phyloP scores from a whole-genome alignment of 2,113 vertebrate genomes.

The Tamias sibiricus region DNA sequence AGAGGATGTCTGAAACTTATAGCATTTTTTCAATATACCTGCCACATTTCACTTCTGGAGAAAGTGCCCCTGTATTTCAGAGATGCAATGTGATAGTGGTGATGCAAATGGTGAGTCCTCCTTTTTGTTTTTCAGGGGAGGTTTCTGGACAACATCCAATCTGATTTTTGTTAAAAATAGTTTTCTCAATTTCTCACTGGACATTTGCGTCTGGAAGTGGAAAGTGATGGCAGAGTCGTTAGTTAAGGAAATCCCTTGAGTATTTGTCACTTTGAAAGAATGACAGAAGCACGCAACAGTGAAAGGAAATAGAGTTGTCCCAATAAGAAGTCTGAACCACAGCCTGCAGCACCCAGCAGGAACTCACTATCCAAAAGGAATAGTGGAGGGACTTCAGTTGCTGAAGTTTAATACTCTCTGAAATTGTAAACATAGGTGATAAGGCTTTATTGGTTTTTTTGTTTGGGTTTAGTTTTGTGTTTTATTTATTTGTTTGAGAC shows the following conservation, averaged over 20 bases:
- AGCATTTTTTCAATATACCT: neutral
- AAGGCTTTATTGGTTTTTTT: neutral
- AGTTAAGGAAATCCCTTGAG: neutral
- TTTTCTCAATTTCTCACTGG: neutral
- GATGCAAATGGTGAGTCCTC: neutral
- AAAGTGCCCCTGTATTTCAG: neutral
- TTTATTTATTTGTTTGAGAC: neutral
- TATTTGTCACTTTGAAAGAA: neutral
- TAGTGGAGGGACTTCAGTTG: no score
- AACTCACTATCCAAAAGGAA: neutral
- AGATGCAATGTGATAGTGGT: neutral
- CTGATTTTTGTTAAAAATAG: neutral
- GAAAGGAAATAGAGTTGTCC: neutral
- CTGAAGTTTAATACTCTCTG: neutral
- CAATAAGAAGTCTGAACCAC: neutral
- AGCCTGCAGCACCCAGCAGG: neutral
- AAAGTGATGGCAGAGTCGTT: neutral
- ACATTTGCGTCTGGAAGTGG: neutral
- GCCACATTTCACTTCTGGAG: neutral
- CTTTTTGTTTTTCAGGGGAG: no score
- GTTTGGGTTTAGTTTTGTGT: neutral
- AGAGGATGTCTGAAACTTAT: neutral
- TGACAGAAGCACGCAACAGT: neutral
- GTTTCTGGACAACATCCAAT: no score
- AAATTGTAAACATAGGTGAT: neutral